Evolutionary conservation across 2,113 vertebrate species (phyloP), one percentile per base, ranked within the genome.

Genomic region (Salvelinus alpinus): DNA sequence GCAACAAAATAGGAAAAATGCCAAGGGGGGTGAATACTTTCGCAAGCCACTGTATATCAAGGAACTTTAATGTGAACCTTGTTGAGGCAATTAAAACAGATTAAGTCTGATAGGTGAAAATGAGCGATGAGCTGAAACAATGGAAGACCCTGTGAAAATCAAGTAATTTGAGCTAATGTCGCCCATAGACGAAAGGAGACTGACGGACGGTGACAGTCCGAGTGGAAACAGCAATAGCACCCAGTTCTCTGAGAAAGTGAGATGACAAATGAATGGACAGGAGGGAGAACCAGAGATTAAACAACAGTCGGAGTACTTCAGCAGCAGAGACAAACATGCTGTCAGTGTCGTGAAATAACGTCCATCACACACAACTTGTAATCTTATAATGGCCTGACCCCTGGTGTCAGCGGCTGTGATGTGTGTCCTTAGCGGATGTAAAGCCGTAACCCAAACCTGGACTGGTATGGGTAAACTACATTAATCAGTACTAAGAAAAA

Each of bases 401-500:
- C 73, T 34, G 77, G 82, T 84, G 86, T 88, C 87, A 79, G 73
- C 13, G 74, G 65, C 22, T 22, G 0, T 74, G 82, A 83, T 85
- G 71, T 74, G 86, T 75, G 77, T 82, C 14, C 64, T 65, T 65
- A 64, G 64, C 60, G 44, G 72, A 83, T 13, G 66, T 12, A 72
- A 47, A 79, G 78, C 38, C 1, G 38, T 38, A 88, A 88, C 76
- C 76, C 29, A 44, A 88, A 74, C 78, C 80, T 48, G 5, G 27
- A 64, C 25, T n/a, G 64, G 79, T 71, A 64, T 65, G 75, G 62
- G 29, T 76, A 77, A 73, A 82, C 77, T 75, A 76, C 70, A 83
- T 77, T 81, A 87, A 88, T 87, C 85, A 75, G 78, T 60, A 75
- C 69, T 71, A 82, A 81, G 62, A 72, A 65, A 72, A 34, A 76